Base-by-base conservation (phyloP, 2,797 vertebrate species). In the Pygocentrus nattereri region DNA sequence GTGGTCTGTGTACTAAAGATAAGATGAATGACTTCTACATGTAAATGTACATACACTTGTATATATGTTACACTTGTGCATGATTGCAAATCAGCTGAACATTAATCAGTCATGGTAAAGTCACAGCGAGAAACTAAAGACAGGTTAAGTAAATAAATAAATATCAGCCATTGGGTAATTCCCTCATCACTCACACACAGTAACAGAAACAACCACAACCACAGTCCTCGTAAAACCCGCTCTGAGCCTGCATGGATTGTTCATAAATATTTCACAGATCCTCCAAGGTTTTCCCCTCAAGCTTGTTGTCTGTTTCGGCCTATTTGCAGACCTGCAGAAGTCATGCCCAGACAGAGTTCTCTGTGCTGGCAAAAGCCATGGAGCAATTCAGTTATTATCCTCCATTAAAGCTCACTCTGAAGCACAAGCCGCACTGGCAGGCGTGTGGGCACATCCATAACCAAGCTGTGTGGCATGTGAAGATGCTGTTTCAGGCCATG, bases 321-420 rank as follows among this genome's bases (percentile, higher is more conserved):
- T 62, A 74, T 80, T 73, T 56, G 41, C 56, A 31, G 54, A 52
- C 25, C 8, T 18, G 7, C 34, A 58, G 44, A 82, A 74, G 71
- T 68, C 72, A 52, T 79, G 82, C 50, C 74, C 25, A 56, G 73
- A 64, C 49, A 62, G 49, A 23, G 56, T 47, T 80, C 38, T 80
- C 25, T 11, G 21, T 18, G 30, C 58, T 80, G 78, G 49, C 62
- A 74, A 68, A 54, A 38, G 30, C 12, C 34, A 31, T 58, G 64
- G 44, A 56, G 72, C 71, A 76, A 50, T 79, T 64, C 30, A 49
- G 77, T 54, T 83, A 83, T 83, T 83, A 74, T 75, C 58, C 47
- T 79, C 56, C 62, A 83, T 74, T 75, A 68, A 67, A 83, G 30
- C 30, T 61, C 44, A 30, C 50, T 81, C 41, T 23, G 21, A 19